Evolutionary conservation across 2,113 vertebrate genomes (phyloP).

Genomic region (Spea bombifrons): DNA sequence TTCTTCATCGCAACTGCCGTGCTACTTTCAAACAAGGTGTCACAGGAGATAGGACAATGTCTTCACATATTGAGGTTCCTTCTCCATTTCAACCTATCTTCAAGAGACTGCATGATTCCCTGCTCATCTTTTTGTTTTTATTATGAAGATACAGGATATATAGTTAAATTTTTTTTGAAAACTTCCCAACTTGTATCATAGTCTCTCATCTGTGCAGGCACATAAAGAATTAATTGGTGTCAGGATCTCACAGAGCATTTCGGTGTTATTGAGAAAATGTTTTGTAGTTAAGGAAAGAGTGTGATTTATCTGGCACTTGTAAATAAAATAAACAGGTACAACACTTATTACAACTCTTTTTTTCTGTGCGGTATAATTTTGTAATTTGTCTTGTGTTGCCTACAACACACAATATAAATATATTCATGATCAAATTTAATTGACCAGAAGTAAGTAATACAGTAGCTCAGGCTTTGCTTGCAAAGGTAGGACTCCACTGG

Average conservation of each 20-base stretch:
- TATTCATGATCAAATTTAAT: too few relatives aligned
- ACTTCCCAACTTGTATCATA: background rate
- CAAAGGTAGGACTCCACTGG: too few relatives aligned
- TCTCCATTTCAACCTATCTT: background rate
- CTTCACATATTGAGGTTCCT: slow-evolving; percentile 42
- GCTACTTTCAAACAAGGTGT: slow-evolving; percentile 18
- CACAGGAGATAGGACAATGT: slow-evolving; percentile 41
- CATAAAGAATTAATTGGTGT: background rate
- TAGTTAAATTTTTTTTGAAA: background rate
- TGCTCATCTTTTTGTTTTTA: background rate
- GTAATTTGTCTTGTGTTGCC: too few relatives aligned
- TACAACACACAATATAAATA: too few relatives aligned
- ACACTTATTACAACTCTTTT: background rate
- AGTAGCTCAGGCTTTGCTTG: too few relatives aligned
- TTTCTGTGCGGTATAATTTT: too few relatives aligned
- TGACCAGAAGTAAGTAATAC: too few relatives aligned
- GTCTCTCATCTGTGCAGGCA: background rate
- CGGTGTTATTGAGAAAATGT: background rate
- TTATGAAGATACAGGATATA: slow-evolving; percentile 7
- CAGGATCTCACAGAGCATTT: background rate
- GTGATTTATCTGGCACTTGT: background rate
- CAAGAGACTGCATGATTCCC: slow-evolving; percentile 14
- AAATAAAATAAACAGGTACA: slow-evolving; percentile 13
- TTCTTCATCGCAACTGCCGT: background rate
- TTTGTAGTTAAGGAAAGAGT: background rate